Evolutionary conservation across 92 coral and sea anemone genomes (phyloP), one percentile per base, ranked within the genome.

Genomic region (Porites evermanni): DNA sequence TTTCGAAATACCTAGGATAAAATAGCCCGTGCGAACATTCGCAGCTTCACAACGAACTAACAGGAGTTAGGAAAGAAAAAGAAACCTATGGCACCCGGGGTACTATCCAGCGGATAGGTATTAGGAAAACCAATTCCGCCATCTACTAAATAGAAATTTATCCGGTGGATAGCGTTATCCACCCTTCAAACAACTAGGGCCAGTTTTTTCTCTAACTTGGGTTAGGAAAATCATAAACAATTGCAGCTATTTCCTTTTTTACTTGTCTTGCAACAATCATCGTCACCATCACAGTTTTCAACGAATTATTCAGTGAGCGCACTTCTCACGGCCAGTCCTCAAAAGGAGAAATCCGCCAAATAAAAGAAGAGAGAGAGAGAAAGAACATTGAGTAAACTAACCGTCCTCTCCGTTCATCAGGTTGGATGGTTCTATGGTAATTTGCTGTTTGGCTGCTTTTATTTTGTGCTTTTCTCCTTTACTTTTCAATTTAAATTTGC

Each of bases 391-490:
- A 2, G 61, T 47, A 19, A 32, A 54, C 8, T 47, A 17, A 83
- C 87, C 87, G 70, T 83, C 87, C 63, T 83, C 87, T 52, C 80
- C 80, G 12, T 64, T 83, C 74, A 73, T 73, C 64, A 83, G 87
- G 47, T 65, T 74, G 16, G 87, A 47, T 68, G 87, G 79, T 51
- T 83, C 87, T 52, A 83, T 8, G n/a, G 87, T 14, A 29, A 83
- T 64, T 13, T 58, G 80, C 20, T 83, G 87, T 50, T 83, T 83
- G 53, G 80, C 80, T 74, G 86, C 86, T 59, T 83, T 83, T 12
- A 83, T 51, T 83, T 83, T 83, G 74, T 83, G 78, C 24, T 83
- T 92, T 72, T 84, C 88, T 75, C 88, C 88, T 81, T 88, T 88
- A 47, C 77, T 82, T 76, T 83, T 83, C 47, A 83, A 72, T 53